These are phyloP conservation scores for Clarias fuscus DNA, from an alignment of 2,797 vertebrate genomes.

Conservation along the genomic window DNA sequence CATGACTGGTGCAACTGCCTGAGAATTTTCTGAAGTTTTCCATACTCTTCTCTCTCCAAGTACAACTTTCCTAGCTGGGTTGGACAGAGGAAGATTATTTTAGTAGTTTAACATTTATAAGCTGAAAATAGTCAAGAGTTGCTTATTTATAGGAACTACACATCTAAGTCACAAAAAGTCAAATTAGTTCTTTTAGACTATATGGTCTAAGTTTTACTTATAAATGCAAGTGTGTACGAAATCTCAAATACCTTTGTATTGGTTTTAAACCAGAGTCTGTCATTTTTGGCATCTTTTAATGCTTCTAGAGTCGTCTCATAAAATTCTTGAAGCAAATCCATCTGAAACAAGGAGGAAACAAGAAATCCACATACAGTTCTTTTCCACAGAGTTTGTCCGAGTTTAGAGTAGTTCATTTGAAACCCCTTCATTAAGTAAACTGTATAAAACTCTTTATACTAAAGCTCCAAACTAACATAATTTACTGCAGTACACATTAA, in stretches of 20 bases:
- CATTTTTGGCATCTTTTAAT: conserved; percentile 93
- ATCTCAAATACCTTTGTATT: conserved; percentile 83
- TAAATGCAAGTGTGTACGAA: background rate
- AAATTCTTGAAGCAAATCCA: conserved; percentile 99
- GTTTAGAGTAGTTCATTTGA: background rate
- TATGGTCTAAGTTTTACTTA: background rate
- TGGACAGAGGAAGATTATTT: conserved; percentile 30
- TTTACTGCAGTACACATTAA: background rate
- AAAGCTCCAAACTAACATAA: background rate
- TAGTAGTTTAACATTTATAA: background rate
- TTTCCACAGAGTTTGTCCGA: background rate
- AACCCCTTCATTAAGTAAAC: background rate
- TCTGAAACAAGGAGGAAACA: conserved; percentile 72
- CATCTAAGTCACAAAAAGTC: background rate
- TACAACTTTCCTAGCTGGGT: conserved; percentile 95
- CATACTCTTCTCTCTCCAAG: conserved; percentile 96
- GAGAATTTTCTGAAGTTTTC: conserved; percentile 97
- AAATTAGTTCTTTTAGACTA: background rate
- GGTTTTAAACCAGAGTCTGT: conserved; percentile 90
- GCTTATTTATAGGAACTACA: background rate
- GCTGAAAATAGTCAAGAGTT: background rate
- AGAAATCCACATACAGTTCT: background rate
- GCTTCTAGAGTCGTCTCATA: conserved; percentile 99
- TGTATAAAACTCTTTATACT: background rate
- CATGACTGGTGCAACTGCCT: conserved; percentile 98